Evolutionary conservation across 2,113 vertebrate genomes (phyloP), one percentile per base, ranked within the genome.

Genomic region (Sinocyclocheilus anophthalmus): DNA sequence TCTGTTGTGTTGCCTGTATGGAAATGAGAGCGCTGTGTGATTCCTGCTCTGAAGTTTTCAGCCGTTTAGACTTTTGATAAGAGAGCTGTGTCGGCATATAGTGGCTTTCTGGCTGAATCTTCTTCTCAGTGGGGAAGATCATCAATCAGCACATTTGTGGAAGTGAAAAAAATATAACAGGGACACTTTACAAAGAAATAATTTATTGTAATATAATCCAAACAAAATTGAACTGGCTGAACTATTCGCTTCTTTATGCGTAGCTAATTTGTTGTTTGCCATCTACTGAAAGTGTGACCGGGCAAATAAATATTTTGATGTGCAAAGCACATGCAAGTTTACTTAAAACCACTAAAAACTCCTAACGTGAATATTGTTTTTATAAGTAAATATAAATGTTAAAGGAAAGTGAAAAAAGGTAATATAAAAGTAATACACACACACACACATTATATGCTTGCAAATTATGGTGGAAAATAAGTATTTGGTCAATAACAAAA

Each of bases 31-130:
- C 37, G 13, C 57, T 63, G 48, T 81, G 69, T 53, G 53, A 86
- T 69, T 69, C 75, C 75, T 84, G 42, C 59, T 69, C 70, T 70
- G 81, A 84, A 82, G 73, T 69, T 72, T 73, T 18, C 42, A 83
- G 83, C 37, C 39, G n/a, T 73, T 84, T 80, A 81, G 55, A 76
- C 55, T 69, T 77, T 85, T 81, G 83, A 88, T 85, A 84, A 85
- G 83, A 39, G 59, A 70, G 22, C 37, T 63, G 39, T 53, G 76
- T 75, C 33, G 24, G 20, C 48, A 72, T 26, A 89, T 33, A 69
- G 48, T 16, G 65, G 72, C 42, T 84, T n/a, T 77, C 63, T 69
- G 37, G 81, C 61, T 37, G 45, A 50, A 65, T 80, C 77, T 69
- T 48, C 5, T 30, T 80, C 85, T 78, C 73, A 85, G 79, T 50